Base-by-base conservation (phyloP, 2,797 vertebrate species). In the Cyprinella venusta region DNA sequence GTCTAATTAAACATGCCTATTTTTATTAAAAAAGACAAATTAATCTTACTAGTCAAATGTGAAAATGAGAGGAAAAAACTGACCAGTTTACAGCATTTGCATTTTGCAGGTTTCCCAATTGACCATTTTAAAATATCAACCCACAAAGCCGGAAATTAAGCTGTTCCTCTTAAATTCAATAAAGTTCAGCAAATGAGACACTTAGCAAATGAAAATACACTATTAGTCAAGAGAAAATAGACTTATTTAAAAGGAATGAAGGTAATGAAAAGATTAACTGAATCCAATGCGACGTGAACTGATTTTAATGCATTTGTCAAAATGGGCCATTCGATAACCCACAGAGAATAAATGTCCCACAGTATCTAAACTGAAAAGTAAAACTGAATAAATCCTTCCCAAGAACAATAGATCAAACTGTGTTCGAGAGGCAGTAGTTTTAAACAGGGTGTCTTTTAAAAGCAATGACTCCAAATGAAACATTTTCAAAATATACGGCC, bases 91-190 rank as follows among this genome's bases (percentile, higher is more conserved):
- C n/a, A 45, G 30, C 33, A 36, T 36, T 36, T 75, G 38, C 63
- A 42, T 48, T 50, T n/a, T 33, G 42, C 71, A 64, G 42, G 36
- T 65, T 38, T 72, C 80, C 67, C 81, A 79, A 33, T 54, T 9
- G 69, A 8, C 45, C 61, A 19, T 2, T 74, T 77, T 80, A 52
- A 80, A 79, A 76, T 59, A 76, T 42, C 71, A 67, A 42, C 50
- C 13, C 75, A 76, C 83, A 69, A 77, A 85, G 75, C 13, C 26
- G 8, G 68, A 82, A 81, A 82, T 78, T 36, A 85, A 85, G 69
- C 61, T 56, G 61, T 79, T 81, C 67, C 69, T 81, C 63, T 72
- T 56, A 67, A 79, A 82, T 82, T 77, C 72, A 84, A 84, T 84
- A 84, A 70, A 42, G 54, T 59, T 85, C 42, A 76, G 48, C 79